Evolutionary conservation across 1,140 invertebrate genomes (phyloP).

Genomic region (Drosophila tristis): DNA sequence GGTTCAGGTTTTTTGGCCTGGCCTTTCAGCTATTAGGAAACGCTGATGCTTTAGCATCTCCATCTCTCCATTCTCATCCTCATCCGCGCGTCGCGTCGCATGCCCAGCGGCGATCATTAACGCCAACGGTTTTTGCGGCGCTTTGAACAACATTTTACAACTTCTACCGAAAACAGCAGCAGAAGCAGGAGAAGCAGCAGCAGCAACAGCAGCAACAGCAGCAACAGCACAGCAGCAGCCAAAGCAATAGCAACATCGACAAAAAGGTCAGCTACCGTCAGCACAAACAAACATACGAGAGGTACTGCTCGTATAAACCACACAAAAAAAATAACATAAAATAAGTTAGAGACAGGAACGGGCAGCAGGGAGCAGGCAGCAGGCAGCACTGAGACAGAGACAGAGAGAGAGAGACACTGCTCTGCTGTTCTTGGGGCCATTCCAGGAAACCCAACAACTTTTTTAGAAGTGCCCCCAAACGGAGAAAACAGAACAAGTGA

Average conservation of each 20-base stretch:
- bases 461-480: slow-evolving; percentile 72
- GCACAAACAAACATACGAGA: slow-evolving; percentile 52
- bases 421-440: slow-evolving; percentile 36
- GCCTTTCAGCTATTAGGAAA: slow-evolving; percentile 58
- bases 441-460: slow-evolving; percentile 72
- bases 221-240: slow-evolving; percentile 6
- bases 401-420: slow-evolving; percentile 33
- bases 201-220: slow-evolving; percentile 5
- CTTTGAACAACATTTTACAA: slow-evolving; percentile 73
- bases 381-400: no score
- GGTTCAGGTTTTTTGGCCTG: slow-evolving; percentile 3
- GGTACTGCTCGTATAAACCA: slow-evolving; percentile 3
- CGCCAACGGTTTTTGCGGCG: slow-evolving; percentile 57
- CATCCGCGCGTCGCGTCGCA: slow-evolving; percentile 27
- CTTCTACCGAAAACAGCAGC: slow-evolving; percentile 61
- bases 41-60: background rate
- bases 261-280: slow-evolving; percentile 77
- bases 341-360: slow-evolving; percentile 17
- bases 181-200: slow-evolving; percentile 18
- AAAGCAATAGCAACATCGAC: slow-evolving; percentile 10
- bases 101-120: slow-evolving; percentile 64
- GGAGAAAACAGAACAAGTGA: slow-evolving; percentile 47
- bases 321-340: slow-evolving; percentile 52
- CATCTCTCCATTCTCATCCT: background rate
- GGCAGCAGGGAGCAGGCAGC: background rate